Evolutionary conservation across 1,140 invertebrate genomes (phyloP).

Genomic region (Drosophila oshimai): DNA sequence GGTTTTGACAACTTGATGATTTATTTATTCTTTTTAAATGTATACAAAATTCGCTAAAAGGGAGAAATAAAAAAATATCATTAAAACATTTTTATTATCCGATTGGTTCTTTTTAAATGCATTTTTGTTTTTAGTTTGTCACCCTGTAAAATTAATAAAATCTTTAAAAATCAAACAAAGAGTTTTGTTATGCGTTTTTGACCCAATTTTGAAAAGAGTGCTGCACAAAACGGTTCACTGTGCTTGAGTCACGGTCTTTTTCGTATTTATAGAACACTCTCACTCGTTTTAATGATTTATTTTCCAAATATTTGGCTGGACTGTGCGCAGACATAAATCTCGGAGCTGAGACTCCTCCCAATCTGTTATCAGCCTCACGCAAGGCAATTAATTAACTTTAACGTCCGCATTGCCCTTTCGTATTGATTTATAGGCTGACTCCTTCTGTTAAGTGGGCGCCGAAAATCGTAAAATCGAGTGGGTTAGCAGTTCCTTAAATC

Average conservation of each 20-base stretch:
- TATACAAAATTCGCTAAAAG: too few relatives aligned
- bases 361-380: slow-evolving; percentile 45
- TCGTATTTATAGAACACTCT: slow-evolving; percentile 24
- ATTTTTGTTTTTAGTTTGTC: too few relatives aligned
- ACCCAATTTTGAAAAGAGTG: neutral
- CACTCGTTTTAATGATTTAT: slow-evolving; percentile 50
- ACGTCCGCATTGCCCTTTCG: slow-evolving; percentile 60
- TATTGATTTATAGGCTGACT: slow-evolving; percentile 63
- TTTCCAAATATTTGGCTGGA: slow-evolving; percentile 19
- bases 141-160: too few relatives aligned
- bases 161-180: too few relatives aligned
- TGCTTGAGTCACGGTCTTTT: neutral
- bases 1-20: too few relatives aligned
- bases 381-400: slow-evolving; percentile 72
- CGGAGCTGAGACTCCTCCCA: slow-evolving; percentile 4
- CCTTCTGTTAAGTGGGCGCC: slow-evolving; percentile 52
- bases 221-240: neutral
- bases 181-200: neutral
- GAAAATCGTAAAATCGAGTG: slow-evolving; percentile 24
- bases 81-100: too few relatives aligned
- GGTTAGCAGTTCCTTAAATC: slow-evolving; percentile 33
- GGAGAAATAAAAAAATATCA: too few relatives aligned
- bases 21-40: too few relatives aligned
- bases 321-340: slow-evolving; percentile 46
- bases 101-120: too few relatives aligned